phyloP scores from a whole-genome alignment of 2,888 invertebrate species.

The Meiosimyza platycephala region DNA sequence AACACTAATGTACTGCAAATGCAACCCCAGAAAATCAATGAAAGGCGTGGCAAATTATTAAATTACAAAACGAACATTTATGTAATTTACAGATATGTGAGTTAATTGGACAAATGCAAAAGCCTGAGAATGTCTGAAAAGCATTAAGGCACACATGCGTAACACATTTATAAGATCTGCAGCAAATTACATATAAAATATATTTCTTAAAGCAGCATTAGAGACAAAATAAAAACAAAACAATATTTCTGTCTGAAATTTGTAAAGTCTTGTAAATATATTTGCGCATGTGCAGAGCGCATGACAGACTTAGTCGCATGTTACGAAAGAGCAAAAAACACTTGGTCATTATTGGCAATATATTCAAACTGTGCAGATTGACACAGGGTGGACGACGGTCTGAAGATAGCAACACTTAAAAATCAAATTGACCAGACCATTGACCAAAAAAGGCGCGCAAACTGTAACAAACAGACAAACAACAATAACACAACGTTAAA shows the following conservation, averaged over 20 bases:
- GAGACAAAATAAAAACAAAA: neutral
- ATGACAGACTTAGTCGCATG: too few relatives aligned
- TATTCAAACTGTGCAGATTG: neutral
- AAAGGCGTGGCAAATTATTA: conserved; percentile 30
- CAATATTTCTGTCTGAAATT: neutral
- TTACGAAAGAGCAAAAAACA: neutral
- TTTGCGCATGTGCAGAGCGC: conserved; percentile 19
- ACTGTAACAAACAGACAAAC: neutral
- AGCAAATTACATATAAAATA: neutral
- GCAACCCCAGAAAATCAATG: conserved; percentile 9
- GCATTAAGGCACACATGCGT: neutral
- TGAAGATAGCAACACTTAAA: conserved; percentile 3
- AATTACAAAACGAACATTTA: conserved; percentile 27
- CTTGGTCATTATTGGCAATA: conserved; percentile 12
- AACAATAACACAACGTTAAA: neutral
- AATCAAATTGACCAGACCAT: too few relatives aligned
- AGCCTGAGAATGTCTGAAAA: neutral
- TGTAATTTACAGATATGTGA: conserved; percentile 21
- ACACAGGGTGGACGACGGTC: neutral
- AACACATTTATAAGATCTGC: neutral
- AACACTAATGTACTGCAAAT: too few relatives aligned
- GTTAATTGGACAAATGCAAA: neutral
- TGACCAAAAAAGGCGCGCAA: conserved; percentile 19
- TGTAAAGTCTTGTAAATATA: neutral
- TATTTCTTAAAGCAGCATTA: neutral